Evolutionary conservation across 1,140 invertebrate genomes (phyloP), one percentile per base, ranked within the genome.

Genomic region (Paramacrobiotus metropolitanus): DNA sequence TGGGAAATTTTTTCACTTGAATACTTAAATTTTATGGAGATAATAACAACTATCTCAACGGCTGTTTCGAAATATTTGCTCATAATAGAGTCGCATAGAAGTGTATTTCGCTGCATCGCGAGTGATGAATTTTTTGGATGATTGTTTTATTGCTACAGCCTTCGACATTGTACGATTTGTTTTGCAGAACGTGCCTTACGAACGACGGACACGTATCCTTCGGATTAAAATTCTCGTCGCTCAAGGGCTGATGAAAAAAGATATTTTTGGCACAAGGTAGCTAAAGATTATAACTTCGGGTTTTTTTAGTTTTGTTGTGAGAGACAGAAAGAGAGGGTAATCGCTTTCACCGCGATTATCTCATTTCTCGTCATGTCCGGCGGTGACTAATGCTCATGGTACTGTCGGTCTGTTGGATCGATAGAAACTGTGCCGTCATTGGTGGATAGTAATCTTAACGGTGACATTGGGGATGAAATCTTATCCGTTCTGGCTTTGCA

Each of bases 211-310:
- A 15, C 65, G 66, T 59, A 31, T 73, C 20, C 63, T 73, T 1
- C 59, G 68, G 29, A 65, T 73, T n/a, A 69, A 68, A 67, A 83
- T 95, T 60, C 78, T 91, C 62, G 82, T 82, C 67, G 91, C 88
- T 30, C 83, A 86, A 72, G 83, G 87, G 67, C 77, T 96, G 68
- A 90, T 91, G 30, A 93, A 92, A 72, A 96, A 95, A 75, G 92
- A 96, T 72, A 94, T 96, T 68, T 96, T 96, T 80, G 92, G 92
- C 68, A 90, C 90, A 66, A 91, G 85, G 86, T 88, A 75, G 76
- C 72, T 71, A 60, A 60, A 30, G 40, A 59, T n/a, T n/a, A n/a
- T n/a, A n/a, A n/a, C n/a, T n/a, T n/a, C n/a, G n/a, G n/a, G n/a
- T n/a, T n/a, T n/a, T n/a, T n/a, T n/a, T n/a, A n/a, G n/a, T n/a